phyloP scores from a whole-genome alignment of 2,888 invertebrate species.

The Slavum lentiscoides region DNA sequence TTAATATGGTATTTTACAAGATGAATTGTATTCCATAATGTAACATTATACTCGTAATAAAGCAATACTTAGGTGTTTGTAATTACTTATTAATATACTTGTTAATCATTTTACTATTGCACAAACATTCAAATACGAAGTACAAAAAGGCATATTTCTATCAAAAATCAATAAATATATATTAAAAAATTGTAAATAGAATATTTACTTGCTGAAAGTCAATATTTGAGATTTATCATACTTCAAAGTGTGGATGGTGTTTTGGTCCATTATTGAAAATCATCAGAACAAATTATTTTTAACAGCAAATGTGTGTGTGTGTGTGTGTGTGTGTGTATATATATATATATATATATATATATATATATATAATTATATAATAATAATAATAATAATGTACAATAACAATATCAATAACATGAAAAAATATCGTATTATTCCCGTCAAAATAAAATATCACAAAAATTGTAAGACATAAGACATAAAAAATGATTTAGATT shows the following conservation, averaged over 20 bases:
- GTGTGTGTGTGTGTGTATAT: not conserved
- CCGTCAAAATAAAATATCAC: slow-evolving; percentile 44
- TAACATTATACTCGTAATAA: slow-evolving; percentile 23
- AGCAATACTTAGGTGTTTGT: slow-evolving; percentile 25
- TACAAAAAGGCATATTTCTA: slow-evolving; percentile 11
- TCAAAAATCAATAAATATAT: slow-evolving; percentile 5
- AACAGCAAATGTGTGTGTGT: slow-evolving; percentile 11
- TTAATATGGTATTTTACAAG: slow-evolving; percentile 11
- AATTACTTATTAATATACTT: not conserved
- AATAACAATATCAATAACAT: slow-evolving; percentile 42
- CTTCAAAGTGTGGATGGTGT: not conserved
- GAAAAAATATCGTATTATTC: slow-evolving; percentile 36
- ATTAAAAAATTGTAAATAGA: slow-evolving; percentile 5
- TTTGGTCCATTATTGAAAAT: slow-evolving; percentile 20
- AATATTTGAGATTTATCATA: slow-evolving; percentile 12
- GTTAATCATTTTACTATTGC: slow-evolving; percentile 4
- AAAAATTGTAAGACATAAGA: slow-evolving; percentile 22
- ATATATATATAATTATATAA: slow-evolving; percentile 17
- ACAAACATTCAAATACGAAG: not conserved
- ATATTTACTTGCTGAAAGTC: slow-evolving; percentile 1
- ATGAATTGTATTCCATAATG: slow-evolving; percentile 22
- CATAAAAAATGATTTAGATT: slow-evolving; percentile 11
- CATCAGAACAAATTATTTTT: slow-evolving; percentile 16
- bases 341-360: not conserved
- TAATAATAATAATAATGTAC: slow-evolving; percentile 19